These are phyloP conservation scores for Melanogrammus aeglefinus DNA, from an alignment of 2,797 vertebrate genomes.

Conservation along the genomic window DNA sequence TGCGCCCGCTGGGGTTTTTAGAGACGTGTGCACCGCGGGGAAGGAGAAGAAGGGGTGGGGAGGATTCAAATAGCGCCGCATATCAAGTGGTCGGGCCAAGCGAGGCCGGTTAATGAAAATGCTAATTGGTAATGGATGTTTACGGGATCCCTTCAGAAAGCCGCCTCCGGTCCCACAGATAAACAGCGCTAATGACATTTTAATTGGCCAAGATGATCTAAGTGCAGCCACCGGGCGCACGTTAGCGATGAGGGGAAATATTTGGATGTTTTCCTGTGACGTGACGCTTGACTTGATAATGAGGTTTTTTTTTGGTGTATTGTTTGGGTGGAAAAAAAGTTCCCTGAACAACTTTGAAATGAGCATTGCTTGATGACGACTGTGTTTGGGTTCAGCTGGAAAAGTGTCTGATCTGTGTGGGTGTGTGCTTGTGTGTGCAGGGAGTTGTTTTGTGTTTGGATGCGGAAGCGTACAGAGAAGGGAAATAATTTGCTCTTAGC, in stretches of 20 bases:
- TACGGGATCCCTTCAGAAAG: slow-evolving; percentile 60
- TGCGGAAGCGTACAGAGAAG: slow-evolving; percentile 10
- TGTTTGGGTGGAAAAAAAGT: slow-evolving; percentile 24
- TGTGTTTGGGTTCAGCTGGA: slow-evolving; percentile 5
- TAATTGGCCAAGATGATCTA: slow-evolving; percentile 56
- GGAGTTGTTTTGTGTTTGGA: slow-evolving; percentile 3
- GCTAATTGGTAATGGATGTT: slow-evolving; percentile 63
- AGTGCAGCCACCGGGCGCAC: slow-evolving; percentile 38
- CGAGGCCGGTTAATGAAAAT: slow-evolving; percentile 64
- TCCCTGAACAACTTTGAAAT: slow-evolving; percentile 29
- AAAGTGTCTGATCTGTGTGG: slow-evolving; percentile 2
- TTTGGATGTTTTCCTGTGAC: neutral
- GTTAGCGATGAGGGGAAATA: slow-evolving; percentile 24
- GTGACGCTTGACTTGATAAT: slow-evolving; percentile 26
- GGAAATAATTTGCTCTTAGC: slow-evolving; percentile 1
- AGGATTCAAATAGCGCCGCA: slow-evolving; percentile 35
- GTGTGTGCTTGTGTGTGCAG: slow-evolving; percentile 29
- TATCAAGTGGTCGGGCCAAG: slow-evolving; percentile 39
- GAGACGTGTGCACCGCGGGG: neutral
- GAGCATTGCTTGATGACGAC: slow-evolving; percentile 45
- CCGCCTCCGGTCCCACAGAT: slow-evolving; percentile 50
- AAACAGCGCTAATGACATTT: slow-evolving; percentile 61
- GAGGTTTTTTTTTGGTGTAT: slow-evolving; percentile 17
- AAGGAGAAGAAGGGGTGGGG: neutral
- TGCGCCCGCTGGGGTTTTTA: neutral